Percentiles rank a stretch among this genome's conserved stretches.
Evolutionary conservation across 2,797 vertebrate species (phyloP).

Genomic region (Falco columbarius): DNA sequence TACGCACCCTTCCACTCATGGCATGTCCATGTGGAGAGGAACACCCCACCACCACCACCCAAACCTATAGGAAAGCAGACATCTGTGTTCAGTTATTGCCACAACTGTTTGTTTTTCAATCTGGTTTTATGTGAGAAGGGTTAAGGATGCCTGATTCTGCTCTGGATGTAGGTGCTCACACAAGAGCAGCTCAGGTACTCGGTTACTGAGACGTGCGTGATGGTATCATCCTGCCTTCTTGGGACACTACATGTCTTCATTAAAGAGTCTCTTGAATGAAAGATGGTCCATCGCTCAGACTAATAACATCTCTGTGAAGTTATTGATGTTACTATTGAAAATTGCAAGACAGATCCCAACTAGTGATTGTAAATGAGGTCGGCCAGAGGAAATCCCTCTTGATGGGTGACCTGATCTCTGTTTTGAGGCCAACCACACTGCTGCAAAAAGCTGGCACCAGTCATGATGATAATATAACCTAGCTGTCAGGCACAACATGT

Average conservation of each 20-base stretch:
- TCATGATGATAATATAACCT: neutral
- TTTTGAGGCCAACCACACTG: neutral
- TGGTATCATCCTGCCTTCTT: neutral
- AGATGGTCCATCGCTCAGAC: neutral
- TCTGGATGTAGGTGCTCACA: neutral
- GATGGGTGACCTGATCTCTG: neutral
- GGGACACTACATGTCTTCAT: neutral
- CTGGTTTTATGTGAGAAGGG: neutral
- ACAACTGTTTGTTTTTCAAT: neutral
- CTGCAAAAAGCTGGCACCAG: neutral
- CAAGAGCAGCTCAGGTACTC: neutral
- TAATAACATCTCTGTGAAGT: neutral
- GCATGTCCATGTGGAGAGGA: neutral
- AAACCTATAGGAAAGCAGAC: neutral
- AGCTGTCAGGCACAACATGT: neutral
- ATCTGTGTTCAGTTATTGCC: neutral
- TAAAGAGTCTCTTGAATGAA: neutral
- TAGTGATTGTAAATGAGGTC: neutral
- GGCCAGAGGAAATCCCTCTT: slow-evolving; percentile 2
- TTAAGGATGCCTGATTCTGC: neutral
- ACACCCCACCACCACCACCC: fast-evolving
- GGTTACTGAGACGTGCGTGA: neutral
- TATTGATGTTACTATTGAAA: neutral
- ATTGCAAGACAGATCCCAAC: neutral
- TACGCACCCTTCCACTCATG: fast-evolving